Conservation (phyloP, 2,888 invertebrate species). For the Temnothorax rugatulus region DNA sequence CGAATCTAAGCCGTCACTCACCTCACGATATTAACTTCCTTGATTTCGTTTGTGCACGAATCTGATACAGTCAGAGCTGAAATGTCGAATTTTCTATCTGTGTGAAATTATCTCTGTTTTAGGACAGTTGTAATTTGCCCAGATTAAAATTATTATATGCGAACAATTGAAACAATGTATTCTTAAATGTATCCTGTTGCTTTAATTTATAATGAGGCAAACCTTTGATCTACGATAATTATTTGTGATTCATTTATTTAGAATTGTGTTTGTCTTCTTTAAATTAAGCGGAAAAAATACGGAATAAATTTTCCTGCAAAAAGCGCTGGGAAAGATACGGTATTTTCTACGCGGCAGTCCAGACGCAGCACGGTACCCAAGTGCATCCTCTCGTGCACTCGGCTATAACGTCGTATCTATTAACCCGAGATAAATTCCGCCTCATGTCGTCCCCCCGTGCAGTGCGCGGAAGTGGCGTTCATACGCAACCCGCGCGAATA, state of each 20-base stretch:
- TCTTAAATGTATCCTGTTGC: neutral
- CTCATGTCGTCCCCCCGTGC: slow-evolving; percentile 27
- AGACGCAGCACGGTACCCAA: slow-evolving; percentile 18
- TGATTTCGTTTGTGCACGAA: slow-evolving; percentile 35
- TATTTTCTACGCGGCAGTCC: neutral
- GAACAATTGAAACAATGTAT: neutral
- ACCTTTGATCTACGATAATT: neutral
- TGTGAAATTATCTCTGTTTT: neutral
- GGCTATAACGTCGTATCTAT: slow-evolving; percentile 48
- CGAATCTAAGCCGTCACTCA: slow-evolving; percentile 71
- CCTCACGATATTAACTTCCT: slow-evolving; percentile 61
- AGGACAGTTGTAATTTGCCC: neutral
- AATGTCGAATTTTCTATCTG: neutral
- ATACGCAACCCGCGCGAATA: slow-evolving; percentile 63
- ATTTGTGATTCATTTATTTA: neutral
- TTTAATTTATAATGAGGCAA: neutral
- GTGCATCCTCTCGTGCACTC: neutral
- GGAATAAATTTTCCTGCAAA: neutral
- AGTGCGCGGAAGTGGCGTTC: slow-evolving; percentile 46
- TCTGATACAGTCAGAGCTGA: neutral
- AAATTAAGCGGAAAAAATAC: neutral
- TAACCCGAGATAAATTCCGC: slow-evolving; percentile 51
- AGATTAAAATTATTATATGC: neutral
- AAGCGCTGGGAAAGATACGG: neutral
- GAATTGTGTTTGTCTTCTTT: neutral